Evolutionary conservation across 1,140 invertebrate species (phyloP).

Genomic region (Listronotus oregonensis): DNA sequence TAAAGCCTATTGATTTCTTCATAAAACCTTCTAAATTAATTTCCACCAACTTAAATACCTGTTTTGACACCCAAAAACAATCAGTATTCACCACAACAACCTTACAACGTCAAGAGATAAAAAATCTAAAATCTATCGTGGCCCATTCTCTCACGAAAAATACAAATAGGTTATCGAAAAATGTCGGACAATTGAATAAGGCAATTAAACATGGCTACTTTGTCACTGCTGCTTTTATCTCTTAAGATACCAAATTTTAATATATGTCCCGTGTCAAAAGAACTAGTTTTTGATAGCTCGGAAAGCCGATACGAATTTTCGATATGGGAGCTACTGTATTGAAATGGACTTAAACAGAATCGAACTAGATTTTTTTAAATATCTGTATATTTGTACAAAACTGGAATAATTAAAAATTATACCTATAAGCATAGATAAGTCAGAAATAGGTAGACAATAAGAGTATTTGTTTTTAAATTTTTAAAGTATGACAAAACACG

Average conservation of each 20-base stretch:
- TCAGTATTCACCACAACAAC: slow-evolving; percentile 2
- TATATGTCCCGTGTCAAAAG: slow-evolving; percentile 43
- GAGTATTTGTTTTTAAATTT: neutral
- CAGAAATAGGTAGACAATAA: no score
- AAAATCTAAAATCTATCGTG: slow-evolving; percentile 20
- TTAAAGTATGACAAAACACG: no score
- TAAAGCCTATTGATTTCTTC: no score
- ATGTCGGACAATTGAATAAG: slow-evolving; percentile 44
- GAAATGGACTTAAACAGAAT: slow-evolving; percentile 5
- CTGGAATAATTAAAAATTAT: no score
- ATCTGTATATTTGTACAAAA: neutral
- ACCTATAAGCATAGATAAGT: no score
- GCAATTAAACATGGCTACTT: slow-evolving; percentile 43
- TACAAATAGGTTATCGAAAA: slow-evolving; percentile 34
- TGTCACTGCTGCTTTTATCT: slow-evolving; percentile 39
- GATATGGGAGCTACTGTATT: slow-evolving; percentile 35
- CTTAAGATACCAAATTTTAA: slow-evolving; percentile 39
- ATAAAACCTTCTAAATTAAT: slow-evolving; percentile 8
- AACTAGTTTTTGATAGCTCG: slow-evolving; percentile 34
- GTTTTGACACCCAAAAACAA: slow-evolving; percentile 23
- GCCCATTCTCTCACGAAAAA: slow-evolving; percentile 27
- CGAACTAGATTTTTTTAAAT: slow-evolving; percentile 5
- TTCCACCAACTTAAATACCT: slow-evolving; percentile 11
- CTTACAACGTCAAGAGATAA: slow-evolving; percentile 5
- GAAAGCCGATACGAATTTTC: slow-evolving; percentile 33